Evolutionary conservation across 2,113 vertebrate species (phyloP), one percentile per base, ranked within the genome.

Genomic region (Leptocoma aspasia): DNA sequence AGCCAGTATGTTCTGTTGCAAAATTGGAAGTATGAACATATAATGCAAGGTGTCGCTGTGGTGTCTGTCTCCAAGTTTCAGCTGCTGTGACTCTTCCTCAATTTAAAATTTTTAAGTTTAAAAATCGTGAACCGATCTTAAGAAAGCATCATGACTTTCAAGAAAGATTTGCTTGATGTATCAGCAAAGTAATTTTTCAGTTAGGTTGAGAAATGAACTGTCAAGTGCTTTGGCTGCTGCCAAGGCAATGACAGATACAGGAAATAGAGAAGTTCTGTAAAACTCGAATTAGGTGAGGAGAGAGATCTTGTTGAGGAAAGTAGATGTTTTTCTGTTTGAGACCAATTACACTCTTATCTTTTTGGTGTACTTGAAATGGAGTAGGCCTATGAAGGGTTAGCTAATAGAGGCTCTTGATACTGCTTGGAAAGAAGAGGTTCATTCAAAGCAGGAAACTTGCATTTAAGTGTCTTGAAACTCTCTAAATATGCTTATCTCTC

Each of bases 401-500:
- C 44, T 85, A 63, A 5, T 41, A 66, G 59, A 66, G 71, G 47
- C 72, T 89, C 68, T 92, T 73, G 39, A 72, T 93, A 31, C 28
- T 39, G 28, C 89, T 90, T 52, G 68, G 92, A 83, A 86, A 83
- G 82, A 64, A 80, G 90, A 81, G 86, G 54, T 90, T 95, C 71
- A 61, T 94, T 94, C 75, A 86, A 73, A 96, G 91, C 89, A 95
- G 89, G 94, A 92, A 93, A 78, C 75, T 64, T 92, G 44, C 13
- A 41, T 83, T 50, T 66, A 69, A 86, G 94, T 95, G 39, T 44
- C 60, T 73, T 77, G 60, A 81, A 93, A 92, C 59, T 92, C 83
- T 94, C 75, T 72, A 88, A 96, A 94, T 94, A 66, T 81, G 82
- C 85, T 93, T 95, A 94, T 96, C 89, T 49, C 94, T 81, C 52